phyloP scores from a whole-genome alignment of 2,113 vertebrate genomes.

The Reinhardtius hippoglossoides region DNA sequence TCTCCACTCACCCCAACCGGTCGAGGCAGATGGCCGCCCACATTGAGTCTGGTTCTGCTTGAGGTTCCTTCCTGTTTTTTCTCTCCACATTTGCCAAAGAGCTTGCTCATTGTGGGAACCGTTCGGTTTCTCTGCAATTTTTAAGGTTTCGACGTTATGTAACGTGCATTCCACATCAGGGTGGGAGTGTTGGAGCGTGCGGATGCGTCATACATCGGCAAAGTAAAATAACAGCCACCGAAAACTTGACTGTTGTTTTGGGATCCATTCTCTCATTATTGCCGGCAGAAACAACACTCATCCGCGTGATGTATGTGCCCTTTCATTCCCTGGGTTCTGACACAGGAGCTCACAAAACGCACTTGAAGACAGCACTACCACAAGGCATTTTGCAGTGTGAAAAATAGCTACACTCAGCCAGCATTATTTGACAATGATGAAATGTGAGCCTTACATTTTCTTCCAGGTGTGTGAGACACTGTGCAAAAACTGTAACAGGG shows the following conservation, averaged over 20 bases:
- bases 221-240: conserved; percentile 31
- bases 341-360: conserved; percentile 35
- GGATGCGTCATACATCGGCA: conserved; percentile 5
- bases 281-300: conserved; percentile 34
- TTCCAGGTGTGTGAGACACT: conserved; percentile 68
- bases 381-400: conserved; percentile 67
- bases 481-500: conserved; percentile 61
- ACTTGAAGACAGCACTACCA: conserved; percentile 63
- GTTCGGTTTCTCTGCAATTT: no score
- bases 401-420: conserved; percentile 68
- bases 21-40: no score
- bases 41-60: no score
- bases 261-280: conserved; percentile 33
- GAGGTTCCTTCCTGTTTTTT: no score
- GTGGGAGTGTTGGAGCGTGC: no score
- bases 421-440: conserved; percentile 78
- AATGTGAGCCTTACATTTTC: conserved; percentile 73
- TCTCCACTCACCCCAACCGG: no score
- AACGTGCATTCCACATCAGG: background rate
- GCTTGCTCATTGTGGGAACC: no score
- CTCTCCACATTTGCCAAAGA: no score
- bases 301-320: conserved; percentile 43
- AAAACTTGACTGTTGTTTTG: conserved; percentile 33
- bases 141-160: no score
- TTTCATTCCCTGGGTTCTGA: conserved; percentile 42